phyloP scores from a whole-genome alignment of 2,797 vertebrate genomes.

The Tenualosa ilisha region DNA sequence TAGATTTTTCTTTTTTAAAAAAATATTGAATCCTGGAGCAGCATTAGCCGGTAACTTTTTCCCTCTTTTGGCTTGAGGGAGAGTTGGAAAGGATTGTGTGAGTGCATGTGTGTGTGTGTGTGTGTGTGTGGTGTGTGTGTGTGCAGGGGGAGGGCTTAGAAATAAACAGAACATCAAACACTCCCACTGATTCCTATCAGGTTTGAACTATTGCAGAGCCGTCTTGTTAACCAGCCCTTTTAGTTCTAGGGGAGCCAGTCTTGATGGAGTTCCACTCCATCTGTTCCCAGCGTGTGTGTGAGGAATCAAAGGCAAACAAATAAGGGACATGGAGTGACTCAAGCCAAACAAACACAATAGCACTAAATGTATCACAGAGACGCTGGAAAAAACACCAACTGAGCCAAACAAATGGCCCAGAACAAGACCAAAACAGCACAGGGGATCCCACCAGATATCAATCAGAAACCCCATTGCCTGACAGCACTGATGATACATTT shows the following conservation, averaged over 20 bases:
- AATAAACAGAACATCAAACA: slow-evolving; percentile 12
- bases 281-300: background rate
- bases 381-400: background rate
- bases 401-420: background rate
- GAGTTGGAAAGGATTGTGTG: too few relatives aligned
- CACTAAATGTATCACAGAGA: background rate
- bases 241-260: background rate
- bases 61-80: background rate
- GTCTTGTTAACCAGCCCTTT: background rate
- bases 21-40: background rate
- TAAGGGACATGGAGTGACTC: background rate
- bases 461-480: background rate
- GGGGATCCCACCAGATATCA: background rate
- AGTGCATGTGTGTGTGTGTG: background rate
- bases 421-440: background rate
- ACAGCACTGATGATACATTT: background rate
- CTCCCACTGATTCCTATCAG: slow-evolving; percentile 11
- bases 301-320: background rate
- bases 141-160: background rate
- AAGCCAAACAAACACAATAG: background rate
- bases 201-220: background rate
- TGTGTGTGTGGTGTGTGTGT: background rate
- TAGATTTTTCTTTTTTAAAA: background rate
- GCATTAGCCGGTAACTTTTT: background rate
- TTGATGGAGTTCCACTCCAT: background rate